Evolutionary conservation across 2,797 vertebrate species (phyloP).

Genomic region (Microcaecilia unicolor): DNA sequence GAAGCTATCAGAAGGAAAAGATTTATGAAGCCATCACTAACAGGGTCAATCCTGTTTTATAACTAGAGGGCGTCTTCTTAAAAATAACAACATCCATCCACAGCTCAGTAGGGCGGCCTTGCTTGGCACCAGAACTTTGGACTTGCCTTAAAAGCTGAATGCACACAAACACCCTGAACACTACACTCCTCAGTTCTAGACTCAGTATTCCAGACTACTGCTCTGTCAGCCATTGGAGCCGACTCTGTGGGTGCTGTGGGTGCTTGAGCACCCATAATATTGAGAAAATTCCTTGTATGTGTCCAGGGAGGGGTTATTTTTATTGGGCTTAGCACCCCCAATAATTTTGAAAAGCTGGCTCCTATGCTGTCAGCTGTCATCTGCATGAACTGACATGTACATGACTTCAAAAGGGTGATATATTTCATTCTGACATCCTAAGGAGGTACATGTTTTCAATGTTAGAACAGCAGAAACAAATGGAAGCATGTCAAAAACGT

Average conservation of each 20-base stretch:
- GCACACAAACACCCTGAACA: constrained; percentile 47
- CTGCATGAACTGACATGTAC: constrained; percentile 26
- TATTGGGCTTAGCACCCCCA: too few species aligned
- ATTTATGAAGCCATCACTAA: constrained; percentile 78
- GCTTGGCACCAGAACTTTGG: constrained; percentile 58
- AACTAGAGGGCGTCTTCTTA: constrained; percentile 69
- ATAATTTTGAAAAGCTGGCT: too few species aligned
- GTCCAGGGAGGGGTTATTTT: too few species aligned
- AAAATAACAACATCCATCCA: constrained; percentile 86
- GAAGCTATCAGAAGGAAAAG: constrained; percentile 79
- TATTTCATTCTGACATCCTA: background rate
- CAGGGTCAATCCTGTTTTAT: constrained; percentile 69
- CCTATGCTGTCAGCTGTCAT: too few species aligned
- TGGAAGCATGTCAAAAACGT: too few species aligned
- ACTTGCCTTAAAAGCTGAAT: constrained; percentile 71
- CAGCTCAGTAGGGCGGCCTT: constrained; percentile 49
- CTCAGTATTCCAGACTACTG: constrained; percentile 38
- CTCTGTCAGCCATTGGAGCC: constrained; percentile 32
- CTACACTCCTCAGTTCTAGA: constrained; percentile 7
- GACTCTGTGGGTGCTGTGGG: too few species aligned
- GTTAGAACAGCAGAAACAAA: too few species aligned
- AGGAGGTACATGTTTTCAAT: background rate
- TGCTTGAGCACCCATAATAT: too few species aligned
- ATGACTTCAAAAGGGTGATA: constrained; percentile 14
- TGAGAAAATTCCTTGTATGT: too few species aligned